Conservation (phyloP, 2,888 invertebrate species). For the Temnothorax rugatulus region DNA sequence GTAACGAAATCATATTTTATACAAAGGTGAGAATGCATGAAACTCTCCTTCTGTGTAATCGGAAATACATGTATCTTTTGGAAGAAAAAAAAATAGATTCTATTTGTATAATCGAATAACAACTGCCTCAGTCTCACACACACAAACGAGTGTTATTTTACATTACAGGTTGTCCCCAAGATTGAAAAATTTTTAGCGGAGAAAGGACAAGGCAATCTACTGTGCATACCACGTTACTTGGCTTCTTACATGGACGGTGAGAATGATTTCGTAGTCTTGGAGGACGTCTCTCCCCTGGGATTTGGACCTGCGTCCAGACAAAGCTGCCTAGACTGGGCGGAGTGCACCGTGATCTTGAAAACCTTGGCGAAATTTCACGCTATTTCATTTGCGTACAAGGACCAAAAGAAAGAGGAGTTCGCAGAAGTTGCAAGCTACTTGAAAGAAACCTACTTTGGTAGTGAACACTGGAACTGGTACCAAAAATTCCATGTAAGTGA, state of each 20-base stretch:
- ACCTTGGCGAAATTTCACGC: conserved; percentile 86
- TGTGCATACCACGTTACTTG: conserved; percentile 81
- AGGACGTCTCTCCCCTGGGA: conserved; percentile 84
- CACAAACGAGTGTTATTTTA: conserved; percentile 25
- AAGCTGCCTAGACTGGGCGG: conserved; percentile 78
- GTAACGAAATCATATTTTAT: conserved; percentile 91
- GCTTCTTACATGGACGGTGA: conserved; percentile 83
- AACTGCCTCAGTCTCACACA: neutral
- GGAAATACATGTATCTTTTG: neutral
- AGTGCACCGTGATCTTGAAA: conserved; percentile 82
- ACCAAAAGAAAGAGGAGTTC: conserved; percentile 84
- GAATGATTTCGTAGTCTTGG: conserved; percentile 85
- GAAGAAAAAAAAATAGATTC: neutral
- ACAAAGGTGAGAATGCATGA: conserved; percentile 72
- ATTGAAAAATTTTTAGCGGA: conserved; percentile 78
- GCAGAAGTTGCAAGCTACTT: conserved; percentile 71
- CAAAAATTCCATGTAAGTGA: conserved; percentile 80
- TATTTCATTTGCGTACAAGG: conserved; percentile 86
- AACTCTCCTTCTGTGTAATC: neutral
- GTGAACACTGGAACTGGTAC: conserved; percentile 80
- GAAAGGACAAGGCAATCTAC: conserved; percentile 72
- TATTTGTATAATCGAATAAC: neutral
- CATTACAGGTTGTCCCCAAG: conserved; percentile 80
- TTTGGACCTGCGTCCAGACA: conserved; percentile 82
- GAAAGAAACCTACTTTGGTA: conserved; percentile 81